phyloP scores from a whole-genome alignment of 2,888 invertebrate species.

The Deilephila elpenor region DNA sequence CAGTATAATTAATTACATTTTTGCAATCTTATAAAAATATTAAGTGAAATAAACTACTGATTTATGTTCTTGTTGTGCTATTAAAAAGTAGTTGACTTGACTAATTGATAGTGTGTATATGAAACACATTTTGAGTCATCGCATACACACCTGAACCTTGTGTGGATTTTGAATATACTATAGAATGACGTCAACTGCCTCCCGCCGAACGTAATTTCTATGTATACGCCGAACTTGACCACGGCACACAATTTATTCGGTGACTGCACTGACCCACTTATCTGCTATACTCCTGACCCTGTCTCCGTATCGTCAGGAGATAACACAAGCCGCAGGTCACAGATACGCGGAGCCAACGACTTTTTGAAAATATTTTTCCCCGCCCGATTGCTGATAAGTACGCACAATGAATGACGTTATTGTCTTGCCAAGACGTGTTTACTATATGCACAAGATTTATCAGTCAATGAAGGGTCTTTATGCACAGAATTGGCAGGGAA shows the following conservation, averaged over 20 bases:
- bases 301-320: constrained; percentile 66
- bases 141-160: not conserved
- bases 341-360: constrained; percentile 74
- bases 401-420: constrained; percentile 54
- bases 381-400: constrained; percentile 59
- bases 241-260: constrained; percentile 59
- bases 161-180: constrained; percentile 4
- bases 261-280: constrained; percentile 76
- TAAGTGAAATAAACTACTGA: constrained; percentile 43
- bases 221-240: constrained; percentile 73
- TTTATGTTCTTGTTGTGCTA: constrained; percentile 28
- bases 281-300: constrained; percentile 72
- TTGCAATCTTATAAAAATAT: constrained; percentile 32
- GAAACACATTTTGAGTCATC: not conserved
- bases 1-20: constrained; percentile 56
- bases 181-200: not conserved
- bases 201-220: constrained; percentile 7
- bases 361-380: constrained; percentile 73
- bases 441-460: constrained; percentile 28
- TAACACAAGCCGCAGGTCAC: constrained; percentile 66
- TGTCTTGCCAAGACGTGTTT: constrained; percentile 34
- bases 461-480: constrained; percentile 14
- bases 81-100: constrained; percentile 25
- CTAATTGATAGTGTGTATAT: constrained; percentile 1
- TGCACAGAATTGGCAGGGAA: constrained; percentile 8